Evolutionary conservation across 2,797 vertebrate species (phyloP).

Genomic region (Pangasius larnaudii): DNA sequence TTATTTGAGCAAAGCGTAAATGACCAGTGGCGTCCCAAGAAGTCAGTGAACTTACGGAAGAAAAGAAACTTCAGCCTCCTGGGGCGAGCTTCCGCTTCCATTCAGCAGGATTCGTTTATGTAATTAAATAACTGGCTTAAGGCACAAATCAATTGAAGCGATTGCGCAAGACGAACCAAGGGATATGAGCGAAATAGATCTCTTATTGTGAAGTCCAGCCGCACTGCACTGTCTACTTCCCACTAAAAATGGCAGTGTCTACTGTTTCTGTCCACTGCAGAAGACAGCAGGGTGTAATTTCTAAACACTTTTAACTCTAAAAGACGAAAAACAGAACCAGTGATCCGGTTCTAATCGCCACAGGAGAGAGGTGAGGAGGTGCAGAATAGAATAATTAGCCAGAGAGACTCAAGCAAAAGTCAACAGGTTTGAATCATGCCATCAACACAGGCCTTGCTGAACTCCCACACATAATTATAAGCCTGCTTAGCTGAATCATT

Average conservation of each 20-base stretch:
- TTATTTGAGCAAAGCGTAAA: slow-evolving; percentile 42
- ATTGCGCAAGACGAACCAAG: not conserved
- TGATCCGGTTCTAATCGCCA: slow-evolving; percentile 13
- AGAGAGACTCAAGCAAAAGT: slow-evolving; percentile 46
- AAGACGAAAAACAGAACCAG: not conserved
- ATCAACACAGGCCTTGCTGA: slow-evolving; percentile 32
- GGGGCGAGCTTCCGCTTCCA: slow-evolving; percentile 37
- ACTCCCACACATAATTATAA: slow-evolving; percentile 52
- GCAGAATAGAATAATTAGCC: slow-evolving; percentile 38
- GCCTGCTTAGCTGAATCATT: slow-evolving; percentile 17
- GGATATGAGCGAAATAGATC: not conserved
- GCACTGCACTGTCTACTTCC: not conserved
- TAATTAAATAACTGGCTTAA: slow-evolving; percentile 27
- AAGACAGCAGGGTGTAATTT: not conserved
- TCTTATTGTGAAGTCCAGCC: not conserved
- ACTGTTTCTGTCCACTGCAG: not conserved
- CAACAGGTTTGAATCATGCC: slow-evolving; percentile 50
- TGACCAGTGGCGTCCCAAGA: slow-evolving; percentile 34
- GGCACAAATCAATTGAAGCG: not conserved
- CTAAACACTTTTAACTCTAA: not conserved
- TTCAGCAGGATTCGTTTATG: slow-evolving; percentile 18
- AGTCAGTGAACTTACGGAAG: slow-evolving; percentile 21
- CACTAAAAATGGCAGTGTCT: not conserved
- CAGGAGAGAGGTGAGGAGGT: slow-evolving; percentile 22
- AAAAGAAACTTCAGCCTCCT: slow-evolving; percentile 45